phyloP scores from a whole-genome alignment of 2,113 vertebrate species.

The Platysternon megacephalum region DNA sequence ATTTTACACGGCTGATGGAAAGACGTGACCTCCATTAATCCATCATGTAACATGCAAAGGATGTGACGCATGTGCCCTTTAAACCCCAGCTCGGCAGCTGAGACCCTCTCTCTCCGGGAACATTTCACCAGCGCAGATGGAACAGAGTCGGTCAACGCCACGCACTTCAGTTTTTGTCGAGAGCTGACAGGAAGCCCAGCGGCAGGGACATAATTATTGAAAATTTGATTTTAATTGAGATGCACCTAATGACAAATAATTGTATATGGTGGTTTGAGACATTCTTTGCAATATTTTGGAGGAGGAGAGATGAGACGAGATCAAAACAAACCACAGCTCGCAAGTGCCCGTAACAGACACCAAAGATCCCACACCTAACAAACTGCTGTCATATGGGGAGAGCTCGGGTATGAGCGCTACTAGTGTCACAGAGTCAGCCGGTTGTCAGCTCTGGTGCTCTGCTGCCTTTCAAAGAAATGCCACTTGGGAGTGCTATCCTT shows the following conservation, averaged over 20 bases:
- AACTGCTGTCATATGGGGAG: background rate
- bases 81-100: background rate
- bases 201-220: constrained; percentile 47
- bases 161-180: background rate
- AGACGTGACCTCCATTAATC: background rate
- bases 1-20: background rate
- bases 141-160: background rate
- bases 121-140: constrained; percentile 35
- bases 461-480: background rate
- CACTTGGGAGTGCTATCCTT: background rate
- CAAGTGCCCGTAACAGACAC: background rate
- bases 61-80: background rate
- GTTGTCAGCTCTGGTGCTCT: background rate
- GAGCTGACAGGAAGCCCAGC: constrained; percentile 50
- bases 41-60: background rate
- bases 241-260: constrained; percentile 45
- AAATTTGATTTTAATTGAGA: constrained; percentile 31
- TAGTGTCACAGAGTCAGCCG: background rate
- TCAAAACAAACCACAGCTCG: background rate
- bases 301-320: accelerated
- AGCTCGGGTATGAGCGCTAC: background rate
- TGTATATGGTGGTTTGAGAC: background rate
- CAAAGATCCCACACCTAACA: background rate
- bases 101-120: background rate
- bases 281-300: background rate